Evolutionary conservation across 2,888 invertebrate genomes (phyloP).

Genomic region (Aethes cnicana): DNA sequence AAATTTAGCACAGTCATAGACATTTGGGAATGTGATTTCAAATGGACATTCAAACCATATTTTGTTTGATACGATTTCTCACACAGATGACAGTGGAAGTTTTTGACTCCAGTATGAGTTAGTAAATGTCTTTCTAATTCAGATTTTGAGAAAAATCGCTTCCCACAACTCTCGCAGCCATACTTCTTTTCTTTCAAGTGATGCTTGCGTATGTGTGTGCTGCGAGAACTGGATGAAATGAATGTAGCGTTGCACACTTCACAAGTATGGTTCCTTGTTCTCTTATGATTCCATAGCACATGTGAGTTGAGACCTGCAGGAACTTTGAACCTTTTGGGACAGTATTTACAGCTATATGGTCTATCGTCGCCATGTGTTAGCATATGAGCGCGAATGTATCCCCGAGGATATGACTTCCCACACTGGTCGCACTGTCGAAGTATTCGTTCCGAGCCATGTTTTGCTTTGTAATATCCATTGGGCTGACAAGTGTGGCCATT

Average conservation of each 20-base stretch:
- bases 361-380: constrained; percentile 66
- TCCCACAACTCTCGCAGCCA: constrained; percentile 70
- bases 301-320: constrained; percentile 73
- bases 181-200: constrained; percentile 77
- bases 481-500: constrained; percentile 63
- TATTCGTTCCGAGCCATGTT: constrained; percentile 51
- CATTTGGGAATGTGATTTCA: constrained; percentile 63
- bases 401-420: constrained; percentile 75
- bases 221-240: constrained; percentile 71
- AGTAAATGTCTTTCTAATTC: constrained; percentile 71
- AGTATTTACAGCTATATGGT: constrained; percentile 71
- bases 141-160: constrained; percentile 73
- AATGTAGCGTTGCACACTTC: constrained; percentile 75
- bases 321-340: constrained; percentile 77
- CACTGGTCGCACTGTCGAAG: constrained; percentile 75
- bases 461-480: constrained; percentile 50
- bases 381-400: constrained; percentile 76
- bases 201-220: constrained; percentile 72
- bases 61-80: constrained; percentile 76
- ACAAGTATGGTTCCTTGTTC: constrained; percentile 73
- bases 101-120: constrained; percentile 75
- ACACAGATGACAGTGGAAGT: constrained; percentile 74
- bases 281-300: constrained; percentile 73
- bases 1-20: constrained; percentile 30
- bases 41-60: constrained; percentile 75